phyloP scores from a whole-genome alignment of 2,797 vertebrate genomes.

The Clarias laeviceps region DNA sequence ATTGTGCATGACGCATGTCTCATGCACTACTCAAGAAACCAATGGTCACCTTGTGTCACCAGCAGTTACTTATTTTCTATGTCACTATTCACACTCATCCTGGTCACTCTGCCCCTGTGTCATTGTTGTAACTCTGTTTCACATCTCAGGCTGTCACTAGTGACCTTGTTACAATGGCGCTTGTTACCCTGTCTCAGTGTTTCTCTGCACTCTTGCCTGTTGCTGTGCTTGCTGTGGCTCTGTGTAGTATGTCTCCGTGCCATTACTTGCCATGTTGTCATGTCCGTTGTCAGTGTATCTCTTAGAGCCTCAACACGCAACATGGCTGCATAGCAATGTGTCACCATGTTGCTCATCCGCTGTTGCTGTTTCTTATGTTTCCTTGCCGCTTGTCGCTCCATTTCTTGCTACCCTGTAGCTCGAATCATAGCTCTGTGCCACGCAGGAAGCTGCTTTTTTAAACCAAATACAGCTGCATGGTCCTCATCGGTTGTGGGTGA shows the following conservation, averaged over 20 bases:
- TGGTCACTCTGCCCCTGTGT: background rate
- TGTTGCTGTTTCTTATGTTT: background rate
- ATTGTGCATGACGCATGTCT: background rate
- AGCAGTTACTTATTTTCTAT: background rate
- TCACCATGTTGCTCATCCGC: conserved; percentile 7
- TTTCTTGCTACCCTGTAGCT: background rate
- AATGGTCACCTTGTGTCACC: background rate
- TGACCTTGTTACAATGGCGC: background rate
- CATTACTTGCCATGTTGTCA: background rate
- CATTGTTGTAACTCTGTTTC: background rate
- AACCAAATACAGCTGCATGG: background rate
- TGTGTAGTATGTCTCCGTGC: background rate
- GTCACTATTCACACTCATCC: background rate
- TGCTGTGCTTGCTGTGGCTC: background rate
- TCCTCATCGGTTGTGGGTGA: background rate
- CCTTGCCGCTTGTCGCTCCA: background rate
- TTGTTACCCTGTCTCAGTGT: background rate
- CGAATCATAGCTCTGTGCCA: background rate
- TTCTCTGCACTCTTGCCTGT: background rate
- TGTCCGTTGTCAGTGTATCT: conserved; percentile 1
- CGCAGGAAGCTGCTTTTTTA: background rate
- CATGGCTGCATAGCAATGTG: conserved; percentile 11
- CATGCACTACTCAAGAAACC: background rate
- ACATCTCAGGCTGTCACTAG: background rate
- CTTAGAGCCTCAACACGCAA: conserved; percentile 1